Evolutionary conservation across 1,140 invertebrate species (phyloP).

Genomic region (Tribolium madens): DNA sequence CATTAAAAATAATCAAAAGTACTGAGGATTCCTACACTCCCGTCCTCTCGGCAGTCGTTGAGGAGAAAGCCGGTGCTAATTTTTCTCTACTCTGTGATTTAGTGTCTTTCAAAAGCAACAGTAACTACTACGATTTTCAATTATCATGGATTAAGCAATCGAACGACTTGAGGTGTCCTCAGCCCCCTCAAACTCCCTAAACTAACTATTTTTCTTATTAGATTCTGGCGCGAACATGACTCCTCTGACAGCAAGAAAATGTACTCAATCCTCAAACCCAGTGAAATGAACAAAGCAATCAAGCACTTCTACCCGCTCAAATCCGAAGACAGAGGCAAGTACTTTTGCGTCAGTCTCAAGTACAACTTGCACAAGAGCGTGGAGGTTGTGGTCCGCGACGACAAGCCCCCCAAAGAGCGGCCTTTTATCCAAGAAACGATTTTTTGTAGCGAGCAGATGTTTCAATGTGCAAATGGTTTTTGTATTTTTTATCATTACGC

Average conservation of each 20-base stretch:
- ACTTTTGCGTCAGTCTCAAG: constrained; percentile 61
- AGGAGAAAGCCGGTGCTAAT: constrained; percentile 59
- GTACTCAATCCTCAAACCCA: constrained; percentile 43
- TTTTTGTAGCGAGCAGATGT: constrained; percentile 61
- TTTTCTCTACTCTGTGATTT: constrained; percentile 61
- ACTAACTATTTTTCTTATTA: neutral
- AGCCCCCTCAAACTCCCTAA: neutral
- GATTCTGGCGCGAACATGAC: neutral
- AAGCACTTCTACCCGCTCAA: constrained; percentile 59
- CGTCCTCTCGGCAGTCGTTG: constrained; percentile 51
- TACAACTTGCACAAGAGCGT: constrained; percentile 58
- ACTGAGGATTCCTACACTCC: constrained; percentile 56
- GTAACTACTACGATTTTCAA: constrained; percentile 56
- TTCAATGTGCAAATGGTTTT: constrained; percentile 63
- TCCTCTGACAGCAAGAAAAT: neutral
- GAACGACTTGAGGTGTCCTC: constrained; percentile 38
- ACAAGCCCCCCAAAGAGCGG: constrained; percentile 47
- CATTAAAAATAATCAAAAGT: constrained; percentile 59
- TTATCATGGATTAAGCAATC: constrained; percentile 56
- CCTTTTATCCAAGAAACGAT: constrained; percentile 51
- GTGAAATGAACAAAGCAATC: constrained; percentile 57
- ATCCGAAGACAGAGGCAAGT: constrained; percentile 58
- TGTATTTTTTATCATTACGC: constrained; percentile 74
- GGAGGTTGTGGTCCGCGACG: constrained; percentile 54
- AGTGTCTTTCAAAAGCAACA: constrained; percentile 52